Evolutionary conservation across 2,113 vertebrate genomes (phyloP).

Genomic region (Antigone vipio): DNA sequence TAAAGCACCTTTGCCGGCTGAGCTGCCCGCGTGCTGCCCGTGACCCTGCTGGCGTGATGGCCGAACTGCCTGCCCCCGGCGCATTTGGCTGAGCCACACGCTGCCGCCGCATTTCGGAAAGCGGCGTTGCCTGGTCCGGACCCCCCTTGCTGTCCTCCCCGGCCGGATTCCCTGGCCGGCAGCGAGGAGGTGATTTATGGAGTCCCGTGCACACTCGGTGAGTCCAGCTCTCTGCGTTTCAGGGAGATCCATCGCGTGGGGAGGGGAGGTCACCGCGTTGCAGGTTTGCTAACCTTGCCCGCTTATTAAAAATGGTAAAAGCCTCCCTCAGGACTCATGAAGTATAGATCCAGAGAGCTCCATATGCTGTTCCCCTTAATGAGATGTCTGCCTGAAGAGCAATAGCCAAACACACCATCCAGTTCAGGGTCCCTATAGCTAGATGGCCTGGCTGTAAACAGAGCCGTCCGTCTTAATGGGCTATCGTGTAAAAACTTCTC

Average conservation of each 20-base stretch:
- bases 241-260: constrained; percentile 43
- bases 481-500: constrained; percentile 73
- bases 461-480: constrained; percentile 73
- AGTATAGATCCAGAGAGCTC: constrained; percentile 67
- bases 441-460: constrained; percentile 74
- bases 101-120: rapidly evolving
- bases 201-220: background rate
- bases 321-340: constrained; percentile 65
- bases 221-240: constrained; percentile 20
- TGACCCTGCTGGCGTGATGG: background rate
- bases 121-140: background rate
- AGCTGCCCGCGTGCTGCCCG: background rate
- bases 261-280: constrained; percentile 55
- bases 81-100: rapidly evolving
- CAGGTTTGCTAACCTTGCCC: constrained; percentile 70
- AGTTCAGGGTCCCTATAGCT: constrained; percentile 67
- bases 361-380: constrained; percentile 66
- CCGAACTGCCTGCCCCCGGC: background rate
- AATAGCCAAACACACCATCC: constrained; percentile 67
- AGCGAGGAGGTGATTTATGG: constrained; percentile 12
- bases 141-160: background rate
- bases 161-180: background rate
- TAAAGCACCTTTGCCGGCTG: background rate
- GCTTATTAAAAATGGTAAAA: constrained; percentile 74
- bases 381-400: constrained; percentile 74